phyloP scores from a whole-genome alignment of 2,113 vertebrate genomes.

The Istiophorus platypterus region DNA sequence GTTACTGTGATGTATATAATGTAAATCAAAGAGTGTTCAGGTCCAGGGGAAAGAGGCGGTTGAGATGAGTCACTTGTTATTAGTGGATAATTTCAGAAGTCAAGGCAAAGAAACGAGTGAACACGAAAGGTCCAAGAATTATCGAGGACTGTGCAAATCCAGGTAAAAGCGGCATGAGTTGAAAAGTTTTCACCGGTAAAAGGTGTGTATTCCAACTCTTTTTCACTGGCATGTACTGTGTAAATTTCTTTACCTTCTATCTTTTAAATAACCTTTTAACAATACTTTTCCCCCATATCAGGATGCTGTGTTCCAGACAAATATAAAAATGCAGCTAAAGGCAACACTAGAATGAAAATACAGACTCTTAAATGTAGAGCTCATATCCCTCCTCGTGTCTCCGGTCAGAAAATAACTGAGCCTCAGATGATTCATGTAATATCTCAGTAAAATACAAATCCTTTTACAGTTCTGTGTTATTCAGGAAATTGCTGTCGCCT shows the following conservation, averaged over 20 bases:
- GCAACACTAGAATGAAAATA: background rate
- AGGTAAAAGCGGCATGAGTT: too few relatives aligned
- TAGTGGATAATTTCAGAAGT: background rate
- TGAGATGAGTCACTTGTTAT: background rate
- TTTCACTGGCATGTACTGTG: background rate
- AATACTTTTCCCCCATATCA: background rate
- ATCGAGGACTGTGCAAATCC: too few relatives aligned
- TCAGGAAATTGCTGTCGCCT: background rate
- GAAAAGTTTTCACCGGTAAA: too few relatives aligned
- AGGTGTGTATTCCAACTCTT: too few relatives aligned
- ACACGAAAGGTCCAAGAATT: too few relatives aligned
- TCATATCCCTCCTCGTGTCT: background rate
- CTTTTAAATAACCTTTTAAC: background rate
- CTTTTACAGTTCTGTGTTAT: background rate
- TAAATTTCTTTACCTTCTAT: background rate
- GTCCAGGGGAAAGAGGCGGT: background rate
- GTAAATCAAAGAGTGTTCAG: background rate
- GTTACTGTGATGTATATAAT: background rate
- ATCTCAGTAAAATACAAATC: background rate
- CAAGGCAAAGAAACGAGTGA: background rate
- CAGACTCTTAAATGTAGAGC: background rate
- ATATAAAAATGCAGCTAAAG: background rate
- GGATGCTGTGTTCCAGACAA: background rate
- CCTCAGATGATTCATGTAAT: background rate
- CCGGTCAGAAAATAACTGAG: background rate